Base-by-base conservation (phyloP, 2,888 invertebrate species). In the Scaptomyza flava region DNA sequence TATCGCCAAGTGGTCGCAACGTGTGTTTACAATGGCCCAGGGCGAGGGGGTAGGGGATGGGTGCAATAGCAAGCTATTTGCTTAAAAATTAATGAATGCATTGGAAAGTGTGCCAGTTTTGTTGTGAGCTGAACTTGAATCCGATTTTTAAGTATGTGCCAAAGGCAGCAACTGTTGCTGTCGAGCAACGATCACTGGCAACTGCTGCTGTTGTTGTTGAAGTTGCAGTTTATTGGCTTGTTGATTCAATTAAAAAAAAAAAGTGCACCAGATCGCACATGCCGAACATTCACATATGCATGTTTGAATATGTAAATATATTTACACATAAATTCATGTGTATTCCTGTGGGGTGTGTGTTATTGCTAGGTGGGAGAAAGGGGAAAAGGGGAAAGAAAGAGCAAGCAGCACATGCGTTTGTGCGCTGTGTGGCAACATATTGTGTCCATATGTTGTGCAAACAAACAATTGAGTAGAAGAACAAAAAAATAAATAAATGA, bases 381-480 rank as follows among this genome's bases (percentile, higher is more conserved):
- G 33, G 41, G 3, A 0, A 8, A 1, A 23, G 14, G 42, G 2
- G 3, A 0, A 14, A 4, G 43, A 5, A n/a, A 47, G 14, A 31
- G n/a, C 38, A 57, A 47, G 59, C 57, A 71, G 59, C 68, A 79
- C 53, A 81, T 86, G 81, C 71, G 68, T 66, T 60, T 14, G 14
- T 38, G 8, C 17, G 45, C 74, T 65, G 63, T 65, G 77, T 65
- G 68, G 77, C 68, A 84, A 84, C 83, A 83, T 83, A 77, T 83
- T 83, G 83, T 75, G 77, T 64, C 83, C 83, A 83, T 81, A 83
- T 83, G 83, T 79, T 83, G 77, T 61, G 60, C 69, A 87, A 81
- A 79, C 82, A 87, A 87, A 87, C 84, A 84, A 81, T 76, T 76
- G 74, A 72, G 42, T 38, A 54, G 47, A 72, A 54, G 14, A 47